Evolutionary conservation across 2,888 invertebrate species (phyloP).

Genomic region (Tenthredo livida): DNA sequence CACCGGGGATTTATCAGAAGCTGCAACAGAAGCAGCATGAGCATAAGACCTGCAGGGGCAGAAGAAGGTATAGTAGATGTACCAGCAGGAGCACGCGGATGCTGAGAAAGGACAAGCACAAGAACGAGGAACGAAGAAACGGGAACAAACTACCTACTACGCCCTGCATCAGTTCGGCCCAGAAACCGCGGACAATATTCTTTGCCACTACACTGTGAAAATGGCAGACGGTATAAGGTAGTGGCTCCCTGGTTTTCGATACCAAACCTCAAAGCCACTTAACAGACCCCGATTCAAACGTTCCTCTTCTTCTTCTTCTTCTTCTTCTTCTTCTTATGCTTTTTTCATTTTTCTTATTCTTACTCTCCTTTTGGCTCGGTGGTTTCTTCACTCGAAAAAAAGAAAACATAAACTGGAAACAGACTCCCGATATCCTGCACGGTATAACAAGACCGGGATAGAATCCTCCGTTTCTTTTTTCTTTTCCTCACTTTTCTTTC

Average conservation of each 20-base stretch:
- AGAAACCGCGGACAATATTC: conserved; percentile 24
- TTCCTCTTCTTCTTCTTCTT: background rate
- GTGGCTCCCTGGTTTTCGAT: background rate
- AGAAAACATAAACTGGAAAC: conserved; percentile 1
- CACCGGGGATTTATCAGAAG: background rate
- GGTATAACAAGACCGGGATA: background rate
- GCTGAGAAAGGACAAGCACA: background rate
- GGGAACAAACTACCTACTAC: background rate
- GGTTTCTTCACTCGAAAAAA: background rate
- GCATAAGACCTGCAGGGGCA: too few relatives aligned
- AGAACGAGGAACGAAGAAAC: background rate
- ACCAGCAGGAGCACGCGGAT: background rate
- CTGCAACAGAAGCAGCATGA: background rate
- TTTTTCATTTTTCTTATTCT: too few relatives aligned
- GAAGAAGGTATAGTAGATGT: too few relatives aligned
- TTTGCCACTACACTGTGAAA: background rate
- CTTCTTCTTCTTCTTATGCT: background rate
- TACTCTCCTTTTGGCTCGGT: background rate
- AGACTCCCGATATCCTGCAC: background rate
- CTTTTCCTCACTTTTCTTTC: background rate
- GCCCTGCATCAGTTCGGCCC: background rate
- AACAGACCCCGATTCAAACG: conserved; percentile 25
- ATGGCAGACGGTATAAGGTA: background rate
- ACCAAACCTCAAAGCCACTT: conserved; percentile 41
- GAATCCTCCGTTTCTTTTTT: too few relatives aligned